These are phyloP conservation scores for Cygnus buccinator DNA, from an alignment of 2,113 vertebrate genomes.

Conservation along the genomic window DNA sequence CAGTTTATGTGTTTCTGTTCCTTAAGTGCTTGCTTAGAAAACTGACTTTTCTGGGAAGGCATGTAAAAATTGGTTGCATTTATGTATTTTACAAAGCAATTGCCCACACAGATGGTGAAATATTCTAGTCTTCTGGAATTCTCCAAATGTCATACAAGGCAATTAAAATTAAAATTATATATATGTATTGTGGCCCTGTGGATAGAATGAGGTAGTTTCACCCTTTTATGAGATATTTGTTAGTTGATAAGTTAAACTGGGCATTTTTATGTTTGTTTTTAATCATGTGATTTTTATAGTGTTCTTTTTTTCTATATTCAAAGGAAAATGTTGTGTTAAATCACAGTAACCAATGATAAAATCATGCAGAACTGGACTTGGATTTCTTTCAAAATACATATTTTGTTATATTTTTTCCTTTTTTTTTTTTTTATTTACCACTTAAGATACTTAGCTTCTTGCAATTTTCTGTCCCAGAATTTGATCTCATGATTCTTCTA, in stretches of 20 bases:
- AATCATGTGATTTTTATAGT: background rate
- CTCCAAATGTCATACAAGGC: background rate
- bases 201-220: background rate
- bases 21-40: background rate
- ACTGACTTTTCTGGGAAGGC: background rate
- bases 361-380: background rate
- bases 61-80: background rate
- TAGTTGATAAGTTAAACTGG: background rate
- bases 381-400: background rate
- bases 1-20: background rate
- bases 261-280: background rate
- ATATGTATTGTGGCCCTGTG: background rate
- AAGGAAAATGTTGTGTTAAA: background rate
- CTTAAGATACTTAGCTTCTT: background rate
- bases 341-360: background rate
- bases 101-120: background rate
- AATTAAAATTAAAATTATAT: background rate
- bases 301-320: background rate
- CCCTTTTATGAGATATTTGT: background rate
- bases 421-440: background rate
- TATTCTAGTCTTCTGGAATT: background rate
- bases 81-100: background rate
- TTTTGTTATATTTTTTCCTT: background rate
- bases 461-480: background rate
- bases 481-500: background rate